Percentiles rank a stretch among this genome's conserved stretches.
Evolutionary conservation across 1,140 invertebrate species (phyloP).

Genomic region (Schlechtendalia chinensis): DNA sequence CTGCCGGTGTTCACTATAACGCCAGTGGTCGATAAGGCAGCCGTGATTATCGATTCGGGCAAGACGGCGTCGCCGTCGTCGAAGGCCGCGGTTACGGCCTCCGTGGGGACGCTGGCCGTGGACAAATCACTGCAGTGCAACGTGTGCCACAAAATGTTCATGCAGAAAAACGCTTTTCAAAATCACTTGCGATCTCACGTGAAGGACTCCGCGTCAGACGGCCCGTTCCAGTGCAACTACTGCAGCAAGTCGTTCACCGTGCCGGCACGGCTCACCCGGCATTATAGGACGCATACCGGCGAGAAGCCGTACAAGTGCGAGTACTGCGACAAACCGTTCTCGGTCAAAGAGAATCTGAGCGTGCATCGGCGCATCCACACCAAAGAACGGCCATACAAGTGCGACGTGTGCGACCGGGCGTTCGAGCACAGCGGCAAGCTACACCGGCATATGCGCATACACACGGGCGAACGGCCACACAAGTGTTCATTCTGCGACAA

Average conservation of each 20-base stretch:
- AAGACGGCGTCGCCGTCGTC: conserved; percentile 46
- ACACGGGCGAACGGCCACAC: conserved; percentile 89
- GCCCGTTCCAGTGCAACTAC: conserved; percentile 84
- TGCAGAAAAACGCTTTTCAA: conserved; percentile 63
- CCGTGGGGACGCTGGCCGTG: conserved; percentile 1
- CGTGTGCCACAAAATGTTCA: conserved; percentile 63
- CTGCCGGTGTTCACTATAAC: conserved; percentile 54
- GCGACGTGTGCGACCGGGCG: conserved; percentile 84
- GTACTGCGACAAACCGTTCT: conserved; percentile 88
- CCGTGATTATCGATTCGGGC: conserved; percentile 51
- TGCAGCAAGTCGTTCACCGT: conserved; percentile 90
- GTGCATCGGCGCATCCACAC: conserved; percentile 90
- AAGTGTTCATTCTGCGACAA: conserved; percentile 90
- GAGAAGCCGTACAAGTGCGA: conserved; percentile 85
- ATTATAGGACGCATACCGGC: conserved; percentile 88
- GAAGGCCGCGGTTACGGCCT: background rate
- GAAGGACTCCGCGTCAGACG: conserved; percentile 61
- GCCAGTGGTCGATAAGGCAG: conserved; percentile 51
- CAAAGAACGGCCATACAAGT: conserved; percentile 82
- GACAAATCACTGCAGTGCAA: conserved; percentile 59
- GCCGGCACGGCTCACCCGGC: conserved; percentile 83
- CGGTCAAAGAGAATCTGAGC: conserved; percentile 87
- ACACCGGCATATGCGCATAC: conserved; percentile 88
- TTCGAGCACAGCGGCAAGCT: conserved; percentile 91
- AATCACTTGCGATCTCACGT: conserved; percentile 62